Percentiles rank a stretch among this genome's conserved stretches.
Conservation (phyloP, 1,140 invertebrate species). For the Pteromalus puparum region DNA sequence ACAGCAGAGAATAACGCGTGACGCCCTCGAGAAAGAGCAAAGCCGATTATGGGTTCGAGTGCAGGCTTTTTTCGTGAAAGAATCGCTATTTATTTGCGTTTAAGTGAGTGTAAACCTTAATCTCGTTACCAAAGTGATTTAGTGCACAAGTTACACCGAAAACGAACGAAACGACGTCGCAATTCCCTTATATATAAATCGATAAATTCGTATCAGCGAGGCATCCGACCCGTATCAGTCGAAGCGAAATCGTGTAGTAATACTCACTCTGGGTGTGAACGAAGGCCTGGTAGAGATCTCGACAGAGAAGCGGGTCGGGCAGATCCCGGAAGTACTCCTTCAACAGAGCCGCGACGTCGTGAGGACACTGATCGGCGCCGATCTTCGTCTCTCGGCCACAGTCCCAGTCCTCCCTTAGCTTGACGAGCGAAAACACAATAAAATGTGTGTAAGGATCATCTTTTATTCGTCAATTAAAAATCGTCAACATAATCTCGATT, state of each 20-base stretch:
- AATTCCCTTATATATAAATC: no score
- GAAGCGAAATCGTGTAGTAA: background rate
- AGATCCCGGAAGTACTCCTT: conserved; percentile 96
- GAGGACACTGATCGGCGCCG: conserved; percentile 88
- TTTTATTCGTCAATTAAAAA: conserved; percentile 50
- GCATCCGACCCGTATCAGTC: background rate
- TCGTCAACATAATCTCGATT: no score
- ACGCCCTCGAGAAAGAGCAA: no score
- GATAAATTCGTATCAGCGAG: background rate
- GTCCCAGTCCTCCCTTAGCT: conserved; percentile 95
- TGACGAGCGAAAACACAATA: conserved; percentile 21
- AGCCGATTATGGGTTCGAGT: no score
- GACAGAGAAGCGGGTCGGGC: conserved; percentile 92
- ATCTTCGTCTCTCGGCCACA: conserved; percentile 86
- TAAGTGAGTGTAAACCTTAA: no score
- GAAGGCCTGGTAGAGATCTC: conserved; percentile 92
- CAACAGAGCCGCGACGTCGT: conserved; percentile 93
- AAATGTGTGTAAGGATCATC: background rate
- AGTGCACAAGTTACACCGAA: no score
- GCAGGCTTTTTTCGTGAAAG: no score
- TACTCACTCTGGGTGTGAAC: conserved; percentile 92
- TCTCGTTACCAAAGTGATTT: no score
- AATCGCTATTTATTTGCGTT: no score
- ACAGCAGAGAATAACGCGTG: no score
- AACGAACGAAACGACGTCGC: no score